Evolutionary conservation across 1,140 invertebrate genomes (phyloP), one percentile per base, ranked within the genome.

Genomic region (Drosophila burlai): DNA sequence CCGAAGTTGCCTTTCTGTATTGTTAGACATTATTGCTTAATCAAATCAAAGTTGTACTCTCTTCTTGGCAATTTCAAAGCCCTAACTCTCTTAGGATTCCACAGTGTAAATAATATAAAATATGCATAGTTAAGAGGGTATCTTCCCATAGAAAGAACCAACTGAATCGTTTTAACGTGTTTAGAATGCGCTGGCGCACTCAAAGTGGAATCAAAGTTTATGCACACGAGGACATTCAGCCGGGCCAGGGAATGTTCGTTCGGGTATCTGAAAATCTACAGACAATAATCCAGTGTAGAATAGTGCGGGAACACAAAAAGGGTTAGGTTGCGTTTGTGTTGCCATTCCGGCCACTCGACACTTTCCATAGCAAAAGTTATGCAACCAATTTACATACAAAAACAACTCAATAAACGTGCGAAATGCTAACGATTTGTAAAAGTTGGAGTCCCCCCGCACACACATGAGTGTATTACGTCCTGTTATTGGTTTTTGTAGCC

Each of bases 341-440:
- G 64, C 74, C 79, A 86, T 81, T 75, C 80, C 74, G 75, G 69
- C 60, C 80, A 74, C 67, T 89, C 77, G 73, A 89, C 83, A 89
- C 83, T 89, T 87, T 73, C 80, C 76, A 77, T 75, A 67, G 55
- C 62, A 79, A 89, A 80, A 89, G 85, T 89, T 89, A 89, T 89
- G 85, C 81, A 85, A 85, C 85, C 85, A 90, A 90, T 90, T 90
- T 90, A 90, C 85, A 90, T 90, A 82, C 81, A 90, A 90, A 90
- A 90, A 90, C 85, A 90, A 90, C 85, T 90, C 85, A 90, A 90
- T 90, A 90, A 90, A 90, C 85, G 85, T 90, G 85, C 81, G 85
- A 89, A 89, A 89, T 90, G 79, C 85, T 85, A 90, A 90, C 85
- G 85, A 85, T 90, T 90, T 90, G 81, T 90, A 90, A 82, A 89